Evolutionary conservation across 53 echinoderm and acorn worm species (phyloP), one percentile per base, ranked within the genome.

Genomic region (Crossaster papposus): DNA sequence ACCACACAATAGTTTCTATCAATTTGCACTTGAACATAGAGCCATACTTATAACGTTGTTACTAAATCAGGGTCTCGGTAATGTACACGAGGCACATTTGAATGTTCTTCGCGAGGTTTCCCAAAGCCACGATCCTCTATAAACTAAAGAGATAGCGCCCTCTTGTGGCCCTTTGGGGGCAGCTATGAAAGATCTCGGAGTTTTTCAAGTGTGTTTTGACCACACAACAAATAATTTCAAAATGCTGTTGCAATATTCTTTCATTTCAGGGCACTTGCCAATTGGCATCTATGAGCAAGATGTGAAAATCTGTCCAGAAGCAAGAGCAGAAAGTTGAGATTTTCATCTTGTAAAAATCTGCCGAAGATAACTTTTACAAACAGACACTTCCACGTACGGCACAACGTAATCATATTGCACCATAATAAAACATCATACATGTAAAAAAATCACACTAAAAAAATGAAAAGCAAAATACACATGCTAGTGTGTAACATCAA

Each of bases 331-430:
- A 11, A 55, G 55, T 23, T 31, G 17, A 17, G 18, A 12, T 58
- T 14, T 81, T 2, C 62, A 15, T 31, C 17, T 4, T 68, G 2
- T 68, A 1, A 26, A 24, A 2, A 20, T 68, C 28, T 11, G 68
- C 22, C n/a, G 10, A 28, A 68, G 68, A 20, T 23, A n/a, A 68
- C 68, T 68, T 68, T 26, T 26, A 58, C 44, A 9, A 20, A 58
- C 17, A 58, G 58, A 58, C 17, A 58, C 81, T 64, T 24, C 85
- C 74, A 54, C 74, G 5, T 51, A 87, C 74, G 87, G 87, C 74
- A 87, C 87, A 77, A 87, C n/a, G 14, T 38, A 15, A 77, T 77
- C 55, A 82, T 87, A 87, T 87, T 87, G 87, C 87, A 87, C 87
- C 87, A 76, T 76, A 51, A 76, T 87, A 76, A 62, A 76, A 77